These are phyloP conservation scores for Microchirus variegatus DNA, from an alignment of 2,797 vertebrate genomes.

Conservation along the genomic window DNA sequence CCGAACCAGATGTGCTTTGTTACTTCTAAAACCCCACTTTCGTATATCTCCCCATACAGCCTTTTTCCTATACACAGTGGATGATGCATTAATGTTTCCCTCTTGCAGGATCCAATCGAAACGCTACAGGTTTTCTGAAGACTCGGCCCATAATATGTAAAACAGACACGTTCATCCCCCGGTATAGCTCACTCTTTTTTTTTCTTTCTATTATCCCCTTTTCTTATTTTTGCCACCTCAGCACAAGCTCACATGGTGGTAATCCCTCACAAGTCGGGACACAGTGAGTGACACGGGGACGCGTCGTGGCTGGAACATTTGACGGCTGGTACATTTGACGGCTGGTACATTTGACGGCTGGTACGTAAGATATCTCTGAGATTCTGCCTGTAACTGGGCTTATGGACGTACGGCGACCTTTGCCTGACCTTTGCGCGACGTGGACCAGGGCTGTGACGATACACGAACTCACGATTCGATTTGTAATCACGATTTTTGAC, in stretches of 20 bases:
- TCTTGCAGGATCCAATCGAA: slow-evolving; percentile 43
- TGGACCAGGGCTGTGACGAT: too few relatives aligned
- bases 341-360: slow-evolving; percentile 51
- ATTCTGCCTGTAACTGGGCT: slow-evolving; percentile 62
- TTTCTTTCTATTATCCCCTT: slow-evolving; percentile 57
- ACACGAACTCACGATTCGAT: too few relatives aligned
- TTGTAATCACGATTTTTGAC: too few relatives aligned
- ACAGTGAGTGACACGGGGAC: slow-evolving; percentile 74
- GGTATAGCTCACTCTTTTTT: slow-evolving; percentile 55
- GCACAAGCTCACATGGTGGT: slow-evolving; percentile 71
- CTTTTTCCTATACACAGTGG: slow-evolving; percentile 21
- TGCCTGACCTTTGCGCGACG: too few relatives aligned
- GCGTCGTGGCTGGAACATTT: slow-evolving; percentile 63
- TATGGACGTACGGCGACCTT: slow-evolving; percentile 15
- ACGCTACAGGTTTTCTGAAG: slow-evolving; percentile 46
- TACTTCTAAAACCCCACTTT: slow-evolving; percentile 29
- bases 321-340: slow-evolving; percentile 32
- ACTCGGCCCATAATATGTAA: slow-evolving; percentile 61
- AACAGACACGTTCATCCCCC: slow-evolving; percentile 44
- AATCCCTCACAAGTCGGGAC: slow-evolving; percentile 77
- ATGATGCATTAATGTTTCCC: slow-evolving; percentile 44
- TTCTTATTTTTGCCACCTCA: slow-evolving; percentile 68
- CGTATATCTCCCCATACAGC: slow-evolving; percentile 27
- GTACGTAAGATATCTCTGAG: slow-evolving; percentile 49
- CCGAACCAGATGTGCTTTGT: slow-evolving; percentile 39